These are phyloP conservation scores for Machimus atricapillus DNA, from an alignment of 2,888 invertebrate species.

Conservation along the genomic window DNA sequence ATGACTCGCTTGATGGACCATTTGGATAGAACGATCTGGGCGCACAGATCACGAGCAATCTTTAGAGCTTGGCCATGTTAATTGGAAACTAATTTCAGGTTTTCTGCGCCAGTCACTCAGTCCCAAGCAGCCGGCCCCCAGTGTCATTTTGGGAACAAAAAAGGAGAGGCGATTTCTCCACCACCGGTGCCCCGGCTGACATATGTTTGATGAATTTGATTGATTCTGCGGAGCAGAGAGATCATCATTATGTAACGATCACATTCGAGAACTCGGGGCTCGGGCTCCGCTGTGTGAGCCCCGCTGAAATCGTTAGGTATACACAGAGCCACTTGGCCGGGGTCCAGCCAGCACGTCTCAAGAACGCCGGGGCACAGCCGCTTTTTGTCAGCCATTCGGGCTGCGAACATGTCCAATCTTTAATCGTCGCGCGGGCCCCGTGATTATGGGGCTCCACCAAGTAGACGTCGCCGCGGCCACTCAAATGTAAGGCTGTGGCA, in stretches of 20 bases:
- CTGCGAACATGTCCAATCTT: slow-evolving; percentile 40
- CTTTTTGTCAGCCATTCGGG: slow-evolving; percentile 25
- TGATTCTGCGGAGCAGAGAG: slow-evolving; percentile 24
- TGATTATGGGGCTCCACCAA: slow-evolving; percentile 18
- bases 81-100: slow-evolving; percentile 45
- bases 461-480: slow-evolving; percentile 33
- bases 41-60: slow-evolving; percentile 27
- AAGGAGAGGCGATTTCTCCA: background rate
- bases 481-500: slow-evolving; percentile 38
- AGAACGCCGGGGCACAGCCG: background rate
- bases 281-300: background rate
- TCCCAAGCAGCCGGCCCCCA: background rate
- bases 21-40: background rate
- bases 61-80: slow-evolving; percentile 39
- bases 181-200: slow-evolving; percentile 11
- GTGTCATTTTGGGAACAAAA: slow-evolving; percentile 21
- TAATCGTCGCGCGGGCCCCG: slow-evolving; percentile 32
- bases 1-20: background rate
- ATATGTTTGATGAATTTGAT: slow-evolving; percentile 41
- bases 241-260: slow-evolving; percentile 39
- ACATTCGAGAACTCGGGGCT: background rate
- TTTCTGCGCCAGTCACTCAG: slow-evolving; percentile 34
- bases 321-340: background rate
- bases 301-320: slow-evolving; percentile 3
- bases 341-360: background rate